Conservation (phyloP, 1,140 invertebrate species). For the Drosophila fuyamai region DNA sequence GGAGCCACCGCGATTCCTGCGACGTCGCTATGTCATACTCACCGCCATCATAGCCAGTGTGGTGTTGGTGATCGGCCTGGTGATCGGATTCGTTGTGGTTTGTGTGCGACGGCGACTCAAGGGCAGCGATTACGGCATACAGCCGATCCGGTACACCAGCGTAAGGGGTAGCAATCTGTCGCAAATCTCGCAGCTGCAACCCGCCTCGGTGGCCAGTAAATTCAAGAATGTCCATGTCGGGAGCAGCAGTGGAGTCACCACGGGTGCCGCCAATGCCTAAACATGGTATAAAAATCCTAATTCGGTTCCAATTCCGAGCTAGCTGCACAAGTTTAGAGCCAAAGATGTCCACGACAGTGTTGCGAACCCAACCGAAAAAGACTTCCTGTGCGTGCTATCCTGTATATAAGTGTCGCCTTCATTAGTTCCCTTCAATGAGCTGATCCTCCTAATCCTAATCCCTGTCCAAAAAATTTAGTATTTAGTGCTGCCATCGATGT, state of each 20-base stretch:
- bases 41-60: constrained; percentile 74
- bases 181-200: constrained; percentile 68
- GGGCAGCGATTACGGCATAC: constrained; percentile 76
- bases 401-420: constrained; percentile 47
- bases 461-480: constrained; percentile 38
- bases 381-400: constrained; percentile 56
- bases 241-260: constrained; percentile 7
- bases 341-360: constrained; percentile 75
- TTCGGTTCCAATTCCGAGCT: constrained; percentile 10
- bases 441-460: constrained; percentile 9
- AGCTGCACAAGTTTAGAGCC: constrained; percentile 59
- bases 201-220: constrained; percentile 63
- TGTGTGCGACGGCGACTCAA: constrained; percentile 74
- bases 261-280: constrained; percentile 62
- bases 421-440: constrained; percentile 16
- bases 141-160: constrained; percentile 82
- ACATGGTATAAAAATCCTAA: neutral
- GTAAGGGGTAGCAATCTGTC: constrained; percentile 81
- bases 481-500: constrained; percentile 69
- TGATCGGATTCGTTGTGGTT: constrained; percentile 77
- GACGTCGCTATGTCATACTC: constrained; percentile 75
- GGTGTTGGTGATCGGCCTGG: constrained; percentile 72
- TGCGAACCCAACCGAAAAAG: constrained; percentile 29
- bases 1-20: constrained; percentile 76
- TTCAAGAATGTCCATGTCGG: constrained; percentile 52